These are phyloP conservation scores for Coracias cyanogaster DNA, from an alignment of 2,797 vertebrate genomes.

Conservation along the genomic window DNA sequence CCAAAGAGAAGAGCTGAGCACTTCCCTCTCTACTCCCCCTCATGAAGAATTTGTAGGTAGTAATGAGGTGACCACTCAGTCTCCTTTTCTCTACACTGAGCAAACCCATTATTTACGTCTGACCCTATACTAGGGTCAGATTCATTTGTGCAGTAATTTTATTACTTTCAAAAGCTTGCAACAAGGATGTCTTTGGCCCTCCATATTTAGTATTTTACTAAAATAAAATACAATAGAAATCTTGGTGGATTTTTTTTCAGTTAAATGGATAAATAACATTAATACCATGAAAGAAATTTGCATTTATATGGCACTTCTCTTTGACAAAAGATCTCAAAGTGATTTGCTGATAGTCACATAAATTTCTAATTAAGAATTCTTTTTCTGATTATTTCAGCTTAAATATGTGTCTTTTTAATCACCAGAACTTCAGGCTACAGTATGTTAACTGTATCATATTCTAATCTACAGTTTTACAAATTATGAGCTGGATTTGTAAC, in stretches of 20 bases:
- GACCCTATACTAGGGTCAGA: neutral
- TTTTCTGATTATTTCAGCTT: conserved; percentile 74
- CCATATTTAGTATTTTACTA: conserved; percentile 62
- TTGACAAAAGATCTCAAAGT: conserved; percentile 52
- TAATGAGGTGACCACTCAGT: neutral
- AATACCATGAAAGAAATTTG: conserved; percentile 63
- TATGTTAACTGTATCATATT: conserved; percentile 58
- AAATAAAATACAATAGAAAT: conserved; percentile 38
- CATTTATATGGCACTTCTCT: conserved; percentile 68
- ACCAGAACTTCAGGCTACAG: conserved; percentile 65
- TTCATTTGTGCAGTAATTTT: neutral
- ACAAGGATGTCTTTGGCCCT: neutral
- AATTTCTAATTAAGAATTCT: conserved; percentile 74
- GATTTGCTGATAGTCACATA: conserved; percentile 62
- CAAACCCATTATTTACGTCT: neutral
- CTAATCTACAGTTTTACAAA: conserved; percentile 51
- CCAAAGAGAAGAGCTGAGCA: neutral
- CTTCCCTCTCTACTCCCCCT: neutral
- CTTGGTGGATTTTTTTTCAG: neutral
- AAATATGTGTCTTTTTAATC: conserved; percentile 69
- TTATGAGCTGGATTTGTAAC: conserved; percentile 38
- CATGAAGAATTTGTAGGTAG: neutral
- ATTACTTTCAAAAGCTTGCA: neutral
- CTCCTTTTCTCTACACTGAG: neutral
- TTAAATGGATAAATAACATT: conserved; percentile 47